Evolutionary conservation across 2,113 vertebrate genomes (phyloP).

Genomic region (Hepsetus odoe): DNA sequence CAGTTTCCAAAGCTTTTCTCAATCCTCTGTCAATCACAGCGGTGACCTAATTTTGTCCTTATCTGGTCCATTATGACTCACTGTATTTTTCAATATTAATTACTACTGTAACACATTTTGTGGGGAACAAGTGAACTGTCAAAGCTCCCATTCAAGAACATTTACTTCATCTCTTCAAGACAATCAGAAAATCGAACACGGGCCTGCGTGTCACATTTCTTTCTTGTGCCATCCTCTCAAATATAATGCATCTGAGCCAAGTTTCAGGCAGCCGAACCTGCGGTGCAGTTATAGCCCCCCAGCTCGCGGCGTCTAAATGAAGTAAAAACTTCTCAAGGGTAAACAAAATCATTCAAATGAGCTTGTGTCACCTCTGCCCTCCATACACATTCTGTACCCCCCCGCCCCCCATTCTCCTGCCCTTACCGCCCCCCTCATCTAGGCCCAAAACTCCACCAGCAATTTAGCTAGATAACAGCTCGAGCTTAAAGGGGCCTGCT

Average conservation of each 20-base stretch:
- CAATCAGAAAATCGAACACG: not conserved
- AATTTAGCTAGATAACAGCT: constrained; percentile 68
- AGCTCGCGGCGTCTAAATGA: constrained; percentile 33
- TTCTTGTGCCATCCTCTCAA: not conserved
- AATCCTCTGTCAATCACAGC: constrained; percentile 36
- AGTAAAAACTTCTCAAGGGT: constrained; percentile 22
- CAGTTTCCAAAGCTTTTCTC: constrained; percentile 51
- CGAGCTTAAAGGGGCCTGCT: constrained; percentile 58
- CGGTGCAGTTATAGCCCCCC: constrained; percentile 36
- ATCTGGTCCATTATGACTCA: constrained; percentile 42
- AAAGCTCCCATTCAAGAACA: constrained; percentile 34
- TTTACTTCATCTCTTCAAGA: constrained; percentile 21
- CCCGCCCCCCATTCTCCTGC: not conserved
- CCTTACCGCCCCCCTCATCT: not conserved
- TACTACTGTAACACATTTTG: constrained; percentile 36
- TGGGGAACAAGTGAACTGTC: constrained; percentile 40
- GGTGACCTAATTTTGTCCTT: constrained; percentile 30
- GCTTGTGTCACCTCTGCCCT: constrained; percentile 36
- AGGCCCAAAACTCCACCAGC: constrained; percentile 55
- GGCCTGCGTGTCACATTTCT: not conserved
- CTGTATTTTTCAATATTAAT: constrained; percentile 42
- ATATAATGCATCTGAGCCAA: constrained; percentile 10
- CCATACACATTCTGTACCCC: constrained; percentile 50
- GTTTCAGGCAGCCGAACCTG: constrained; percentile 17
- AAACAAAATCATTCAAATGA: constrained; percentile 50